Conservation (phyloP, 1,140 invertebrate species). For the Danaus melanippus region DNA sequence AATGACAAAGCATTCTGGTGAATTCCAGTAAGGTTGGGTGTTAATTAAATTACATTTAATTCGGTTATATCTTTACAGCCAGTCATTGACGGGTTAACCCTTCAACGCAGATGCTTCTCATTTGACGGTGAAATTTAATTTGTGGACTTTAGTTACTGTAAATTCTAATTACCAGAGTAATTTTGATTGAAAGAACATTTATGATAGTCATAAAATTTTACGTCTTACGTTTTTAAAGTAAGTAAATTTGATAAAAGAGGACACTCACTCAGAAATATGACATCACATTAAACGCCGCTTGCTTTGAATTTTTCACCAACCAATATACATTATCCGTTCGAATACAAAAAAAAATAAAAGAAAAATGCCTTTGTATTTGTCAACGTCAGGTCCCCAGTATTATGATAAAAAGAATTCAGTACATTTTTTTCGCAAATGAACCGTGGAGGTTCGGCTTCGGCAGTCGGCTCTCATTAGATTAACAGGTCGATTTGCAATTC, state of each 20-base stretch:
- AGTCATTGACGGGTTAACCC: slow-evolving; percentile 42
- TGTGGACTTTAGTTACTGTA: slow-evolving; percentile 22
- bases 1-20: slow-evolving; percentile 36
- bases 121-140: slow-evolving; percentile 27
- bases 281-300: slow-evolving; percentile 22
- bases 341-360: slow-evolving; percentile 55
- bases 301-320: slow-evolving; percentile 47
- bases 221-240: slow-evolving; percentile 1
- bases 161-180: slow-evolving; percentile 25
- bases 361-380: slow-evolving; percentile 66
- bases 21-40: slow-evolving; percentile 36
- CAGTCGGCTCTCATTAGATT: slow-evolving; percentile 59
- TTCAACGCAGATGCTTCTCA: slow-evolving; percentile 31
- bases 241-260: slow-evolving; percentile 12
- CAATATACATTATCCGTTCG: slow-evolving; percentile 58
- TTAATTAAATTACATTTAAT: slow-evolving; percentile 53
- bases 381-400: slow-evolving; percentile 58
- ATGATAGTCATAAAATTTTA: slow-evolving; percentile 1
- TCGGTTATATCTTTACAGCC: slow-evolving; percentile 38
- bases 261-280: slow-evolving; percentile 24
- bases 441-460: slow-evolving; percentile 42
- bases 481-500: slow-evolving; percentile 68
- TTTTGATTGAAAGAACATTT: neutral
- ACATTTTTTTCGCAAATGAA: slow-evolving; percentile 68
- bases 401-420: slow-evolving; percentile 41